These are phyloP conservation scores for Coreoperca whiteheadi DNA, from an alignment of 2,113 vertebrate species.

Conservation along the genomic window DNA sequence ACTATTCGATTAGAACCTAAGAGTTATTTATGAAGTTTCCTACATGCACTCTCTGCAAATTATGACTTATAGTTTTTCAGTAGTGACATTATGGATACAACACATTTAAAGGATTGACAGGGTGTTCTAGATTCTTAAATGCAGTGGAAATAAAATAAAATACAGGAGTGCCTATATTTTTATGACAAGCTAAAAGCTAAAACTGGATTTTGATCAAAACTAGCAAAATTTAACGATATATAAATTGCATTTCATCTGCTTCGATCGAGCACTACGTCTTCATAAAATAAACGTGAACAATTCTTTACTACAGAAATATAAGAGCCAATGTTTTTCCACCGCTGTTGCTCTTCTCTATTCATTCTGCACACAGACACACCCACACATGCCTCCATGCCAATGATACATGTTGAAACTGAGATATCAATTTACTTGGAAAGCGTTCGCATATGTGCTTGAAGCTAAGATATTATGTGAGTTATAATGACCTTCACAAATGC, in stretches of 20 bases:
- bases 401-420: background rate
- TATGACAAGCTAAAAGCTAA: conserved; percentile 18
- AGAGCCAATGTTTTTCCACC: background rate
- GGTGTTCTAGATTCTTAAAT: background rate
- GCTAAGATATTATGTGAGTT: background rate
- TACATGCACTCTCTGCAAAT: background rate
- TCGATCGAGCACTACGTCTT: background rate
- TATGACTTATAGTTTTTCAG: background rate
- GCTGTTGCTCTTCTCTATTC: conserved; percentile 5
- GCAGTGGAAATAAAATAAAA: conserved; percentile 20
- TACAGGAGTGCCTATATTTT: too few relatives aligned
- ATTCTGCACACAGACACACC: conserved; percentile 29
- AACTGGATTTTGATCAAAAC: conserved; percentile 36
- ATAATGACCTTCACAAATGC: conserved; percentile 27
- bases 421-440: conserved; percentile 20
- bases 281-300: conserved; percentile 10
- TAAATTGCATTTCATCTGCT: conserved; percentile 9
- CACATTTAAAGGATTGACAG: background rate
- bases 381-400: conserved; percentile 8
- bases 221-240: conserved; percentile 19
- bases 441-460: background rate
- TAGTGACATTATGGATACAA: background rate
- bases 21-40: background rate
- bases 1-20: background rate
- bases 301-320: background rate